Conservation (phyloP, 92 coral and sea anemone species). For the Paragorgia papillata region DNA sequence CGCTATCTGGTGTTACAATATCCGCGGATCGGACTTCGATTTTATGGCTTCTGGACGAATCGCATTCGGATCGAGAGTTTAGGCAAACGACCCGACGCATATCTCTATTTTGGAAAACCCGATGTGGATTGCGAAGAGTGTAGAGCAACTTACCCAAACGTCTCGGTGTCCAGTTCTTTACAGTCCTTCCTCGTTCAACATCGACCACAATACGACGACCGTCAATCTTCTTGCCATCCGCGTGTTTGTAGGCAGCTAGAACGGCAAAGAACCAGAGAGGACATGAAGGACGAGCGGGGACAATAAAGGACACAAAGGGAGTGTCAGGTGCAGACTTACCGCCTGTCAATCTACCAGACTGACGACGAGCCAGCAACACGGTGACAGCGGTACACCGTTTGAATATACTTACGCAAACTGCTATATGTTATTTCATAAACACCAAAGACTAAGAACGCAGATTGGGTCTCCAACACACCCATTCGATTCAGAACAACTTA, state of each 20-base stretch:
- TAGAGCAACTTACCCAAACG: slow-evolving; percentile 72
- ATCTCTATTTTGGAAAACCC: no score
- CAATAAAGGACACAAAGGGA: background rate
- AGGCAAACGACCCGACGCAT: no score
- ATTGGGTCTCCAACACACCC: no score
- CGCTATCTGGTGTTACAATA: no score
- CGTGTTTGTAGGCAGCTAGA: slow-evolving; percentile 98
- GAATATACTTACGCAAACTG: background rate
- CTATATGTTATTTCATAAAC: background rate
- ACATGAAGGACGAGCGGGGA: slow-evolving; percentile 1
- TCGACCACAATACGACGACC: slow-evolving; percentile 97
- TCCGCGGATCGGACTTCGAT: no score
- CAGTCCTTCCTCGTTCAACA: slow-evolving; percentile 98
- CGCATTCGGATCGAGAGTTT: no score
- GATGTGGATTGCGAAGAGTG: no score
- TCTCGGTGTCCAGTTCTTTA: slow-evolving; percentile 96
- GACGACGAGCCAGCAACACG: slow-evolving; percentile 25
- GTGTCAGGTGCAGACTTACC: slow-evolving; percentile 9
- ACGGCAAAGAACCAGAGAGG: slow-evolving; percentile 13
- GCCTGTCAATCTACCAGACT: slow-evolving; percentile 25
- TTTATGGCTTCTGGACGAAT: no score
- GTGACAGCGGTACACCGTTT: background rate
- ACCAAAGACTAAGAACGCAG: background rate
- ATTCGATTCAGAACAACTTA: no score
- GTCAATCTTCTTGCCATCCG: slow-evolving; percentile 99